Evolutionary conservation across 2,888 invertebrate genomes (phyloP).

Genomic region (Ochropacha duplaris): DNA sequence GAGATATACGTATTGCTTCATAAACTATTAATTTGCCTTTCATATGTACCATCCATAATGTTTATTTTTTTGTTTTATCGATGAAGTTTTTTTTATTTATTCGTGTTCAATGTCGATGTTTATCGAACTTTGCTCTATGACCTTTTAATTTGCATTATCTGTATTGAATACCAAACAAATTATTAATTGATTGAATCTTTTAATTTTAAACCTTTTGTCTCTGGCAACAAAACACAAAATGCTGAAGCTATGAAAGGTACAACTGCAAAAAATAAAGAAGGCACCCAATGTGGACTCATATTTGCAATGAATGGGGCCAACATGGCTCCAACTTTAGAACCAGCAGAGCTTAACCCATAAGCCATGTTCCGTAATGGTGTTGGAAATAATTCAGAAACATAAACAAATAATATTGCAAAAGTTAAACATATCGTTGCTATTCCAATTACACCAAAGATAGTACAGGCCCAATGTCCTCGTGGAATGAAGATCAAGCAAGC

Average conservation of each 20-base stretch:
- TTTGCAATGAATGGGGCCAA: constrained; percentile 50
- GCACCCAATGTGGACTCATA: constrained; percentile 51
- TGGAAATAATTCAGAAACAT: constrained; percentile 55
- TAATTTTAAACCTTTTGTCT: constrained; percentile 51
- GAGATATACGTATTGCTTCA: constrained; percentile 2
- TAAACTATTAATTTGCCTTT: constrained; percentile 17
- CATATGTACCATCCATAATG: not conserved
- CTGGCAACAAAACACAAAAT: constrained; percentile 46
- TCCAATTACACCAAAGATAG: constrained; percentile 42
- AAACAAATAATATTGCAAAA: constrained; percentile 45
- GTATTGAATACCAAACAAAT: not conserved
- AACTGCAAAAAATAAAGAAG: constrained; percentile 47
- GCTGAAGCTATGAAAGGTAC: constrained; percentile 39
- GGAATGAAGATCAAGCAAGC: constrained; percentile 39
- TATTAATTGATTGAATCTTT: constrained; percentile 35
- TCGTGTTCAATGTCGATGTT: not conserved
- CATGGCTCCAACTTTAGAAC: constrained; percentile 54
- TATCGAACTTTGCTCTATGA: not conserved
- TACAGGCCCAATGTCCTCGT: constrained; percentile 38
- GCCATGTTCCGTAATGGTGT: constrained; percentile 57
- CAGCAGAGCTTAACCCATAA: constrained; percentile 44
- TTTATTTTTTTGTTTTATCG: not conserved
- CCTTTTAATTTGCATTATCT: not conserved
- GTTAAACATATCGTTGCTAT: constrained; percentile 36
- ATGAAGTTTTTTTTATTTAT: not conserved